A percentile compares a stretch with the other conserved stretches of the same genome.
phyloP scores from a whole-genome alignment of 2,113 vertebrate genomes.

The Mesocricetus auratus region DNA sequence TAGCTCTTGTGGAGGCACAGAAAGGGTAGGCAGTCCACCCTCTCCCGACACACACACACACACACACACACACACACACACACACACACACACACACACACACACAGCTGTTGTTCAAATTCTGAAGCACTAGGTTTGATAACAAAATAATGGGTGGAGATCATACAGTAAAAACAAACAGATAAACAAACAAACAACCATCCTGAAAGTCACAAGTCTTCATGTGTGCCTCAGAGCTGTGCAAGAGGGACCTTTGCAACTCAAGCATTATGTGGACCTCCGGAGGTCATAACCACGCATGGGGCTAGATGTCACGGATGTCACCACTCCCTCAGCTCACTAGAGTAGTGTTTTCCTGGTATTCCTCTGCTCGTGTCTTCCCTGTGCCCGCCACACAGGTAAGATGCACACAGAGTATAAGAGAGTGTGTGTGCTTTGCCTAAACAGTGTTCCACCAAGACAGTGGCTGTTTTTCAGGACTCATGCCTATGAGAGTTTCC shows the following conservation, averaged over 20 bases:
- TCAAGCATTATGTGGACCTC: not conserved
- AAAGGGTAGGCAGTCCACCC: not conserved
- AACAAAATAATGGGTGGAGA: too few species aligned
- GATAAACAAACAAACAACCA: not conserved
- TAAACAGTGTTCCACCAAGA: too few species aligned
- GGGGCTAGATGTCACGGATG: not conserved
- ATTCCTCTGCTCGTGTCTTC: not conserved
- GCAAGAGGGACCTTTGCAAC: not conserved
- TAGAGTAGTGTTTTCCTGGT: not conserved
- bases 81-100: not conserved
- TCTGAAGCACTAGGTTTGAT: not conserved
- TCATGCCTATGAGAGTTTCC: not conserved
- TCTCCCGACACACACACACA: not conserved
- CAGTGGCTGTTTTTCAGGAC: rapidly evolving
- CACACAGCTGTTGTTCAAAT: not conserved
- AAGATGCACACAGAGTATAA: not conserved
- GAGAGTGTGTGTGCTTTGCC: not conserved
- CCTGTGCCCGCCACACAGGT: not conserved
- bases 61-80: not conserved
- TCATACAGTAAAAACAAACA: not conserved
- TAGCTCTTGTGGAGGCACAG: not conserved
- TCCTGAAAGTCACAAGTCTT: not conserved
- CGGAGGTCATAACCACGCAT: not conserved
- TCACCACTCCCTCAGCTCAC: not conserved
- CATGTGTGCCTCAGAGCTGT: too few species aligned